Conservation (phyloP, 2,888 invertebrate genomes). For the Aspidiotus destructor region DNA sequence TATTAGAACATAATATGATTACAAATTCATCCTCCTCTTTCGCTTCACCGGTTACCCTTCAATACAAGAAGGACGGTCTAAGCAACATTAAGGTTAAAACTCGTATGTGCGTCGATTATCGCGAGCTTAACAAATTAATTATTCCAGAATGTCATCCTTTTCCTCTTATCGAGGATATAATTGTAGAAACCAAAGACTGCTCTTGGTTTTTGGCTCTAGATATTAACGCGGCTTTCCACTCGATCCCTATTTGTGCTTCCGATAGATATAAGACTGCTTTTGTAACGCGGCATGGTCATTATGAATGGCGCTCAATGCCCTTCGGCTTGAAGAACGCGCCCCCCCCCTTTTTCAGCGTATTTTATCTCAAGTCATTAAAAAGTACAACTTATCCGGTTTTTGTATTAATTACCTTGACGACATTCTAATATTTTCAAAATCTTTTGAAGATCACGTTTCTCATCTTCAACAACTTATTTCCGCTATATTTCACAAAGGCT, state of each 20-base stretch:
- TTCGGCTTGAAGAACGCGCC: slow-evolving; percentile 11
- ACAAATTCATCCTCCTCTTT: background rate
- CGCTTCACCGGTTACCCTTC: slow-evolving; percentile 10
- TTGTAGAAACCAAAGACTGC: slow-evolving; percentile 39
- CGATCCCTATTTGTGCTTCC: background rate
- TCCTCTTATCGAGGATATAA: slow-evolving; percentile 16
- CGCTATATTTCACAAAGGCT: slow-evolving; percentile 33
- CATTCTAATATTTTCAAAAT: slow-evolving; percentile 33
- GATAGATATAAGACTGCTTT: slow-evolving; percentile 20
- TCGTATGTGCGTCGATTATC: slow-evolving; percentile 16
- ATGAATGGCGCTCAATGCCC: background rate
- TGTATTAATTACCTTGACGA: background rate
- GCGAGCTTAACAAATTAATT: slow-evolving; percentile 10
- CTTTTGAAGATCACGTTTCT: slow-evolving; percentile 36
- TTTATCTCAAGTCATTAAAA: background rate
- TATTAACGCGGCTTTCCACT: background rate
- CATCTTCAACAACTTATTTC: slow-evolving; percentile 35
- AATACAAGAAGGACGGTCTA: background rate
- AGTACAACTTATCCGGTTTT: too few species aligned
- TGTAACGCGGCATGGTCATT: slow-evolving; percentile 18
- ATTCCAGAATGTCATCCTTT: slow-evolving; percentile 18
- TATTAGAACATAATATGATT: background rate
- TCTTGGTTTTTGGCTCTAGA: slow-evolving; percentile 40
- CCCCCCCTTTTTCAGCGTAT: background rate
- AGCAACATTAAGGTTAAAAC: background rate